A percentile compares a stretch with the other conserved stretches of the same genome.
Evolutionary conservation across 1,140 invertebrate species (phyloP).

Genomic region (Hyles vespertilio): DNA sequence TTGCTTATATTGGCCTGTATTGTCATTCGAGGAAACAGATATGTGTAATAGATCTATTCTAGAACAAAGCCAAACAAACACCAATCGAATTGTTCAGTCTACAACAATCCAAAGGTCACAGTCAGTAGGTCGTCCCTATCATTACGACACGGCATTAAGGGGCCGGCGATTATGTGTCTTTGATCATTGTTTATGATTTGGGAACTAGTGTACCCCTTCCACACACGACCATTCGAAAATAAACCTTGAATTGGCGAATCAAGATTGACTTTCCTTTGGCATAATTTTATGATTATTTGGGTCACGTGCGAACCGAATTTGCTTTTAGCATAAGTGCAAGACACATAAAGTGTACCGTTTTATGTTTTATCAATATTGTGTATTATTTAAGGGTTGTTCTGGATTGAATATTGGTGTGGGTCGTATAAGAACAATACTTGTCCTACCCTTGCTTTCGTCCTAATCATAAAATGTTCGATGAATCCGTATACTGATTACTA

Average conservation of each 20-base stretch:
- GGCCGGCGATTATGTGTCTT: neutral
- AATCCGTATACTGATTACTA: too few relatives aligned
- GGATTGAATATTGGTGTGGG: too few relatives aligned
- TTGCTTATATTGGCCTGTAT: too few relatives aligned
- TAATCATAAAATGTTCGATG: neutral
- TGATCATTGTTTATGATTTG: neutral
- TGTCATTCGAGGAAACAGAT: too few relatives aligned
- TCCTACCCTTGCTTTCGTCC: too few relatives aligned
- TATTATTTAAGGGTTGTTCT: too few relatives aligned
- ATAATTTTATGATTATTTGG: neutral
- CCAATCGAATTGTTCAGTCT: too few relatives aligned
- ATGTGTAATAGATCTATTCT: too few relatives aligned
- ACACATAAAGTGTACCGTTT: too few relatives aligned
- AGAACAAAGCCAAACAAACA: too few relatives aligned
- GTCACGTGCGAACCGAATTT: neutral
- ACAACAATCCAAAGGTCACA: neutral
- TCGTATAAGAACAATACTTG: too few relatives aligned
- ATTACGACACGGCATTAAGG: constrained; percentile 1
- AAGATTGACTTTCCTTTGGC: neutral
- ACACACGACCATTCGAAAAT: neutral
- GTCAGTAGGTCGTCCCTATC: neutral
- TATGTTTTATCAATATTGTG: too few relatives aligned
- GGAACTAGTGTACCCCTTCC: neutral
- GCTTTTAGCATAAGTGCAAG: constrained; percentile 1
- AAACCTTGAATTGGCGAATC: neutral